Conservation (phyloP, 2,888 invertebrate genomes). For the Cybosia mesomella region DNA sequence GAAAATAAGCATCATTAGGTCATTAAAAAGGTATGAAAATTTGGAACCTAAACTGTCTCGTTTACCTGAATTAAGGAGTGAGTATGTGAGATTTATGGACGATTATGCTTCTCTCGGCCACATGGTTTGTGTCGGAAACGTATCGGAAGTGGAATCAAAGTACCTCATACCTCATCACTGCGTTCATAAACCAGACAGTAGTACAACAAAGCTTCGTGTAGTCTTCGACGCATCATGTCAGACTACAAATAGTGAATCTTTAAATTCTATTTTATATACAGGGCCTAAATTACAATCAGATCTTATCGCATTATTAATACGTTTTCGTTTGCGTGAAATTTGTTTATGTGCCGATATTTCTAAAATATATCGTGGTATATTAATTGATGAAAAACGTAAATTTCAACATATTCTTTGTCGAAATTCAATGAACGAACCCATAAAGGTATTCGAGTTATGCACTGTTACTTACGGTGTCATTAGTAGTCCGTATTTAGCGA, state of each 20-base stretch:
- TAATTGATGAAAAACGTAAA: neutral
- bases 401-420: constrained; percentile 3
- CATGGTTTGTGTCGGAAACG: neutral
- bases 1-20: no score
- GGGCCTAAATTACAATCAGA: neutral
- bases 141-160: neutral
- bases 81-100: neutral
- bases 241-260: neutral
- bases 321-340: constrained; percentile 6
- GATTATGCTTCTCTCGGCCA: neutral
- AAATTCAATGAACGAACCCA: neutral
- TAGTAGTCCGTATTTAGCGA: no score
- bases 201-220: no score
- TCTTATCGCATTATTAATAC: neutral
- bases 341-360: neutral
- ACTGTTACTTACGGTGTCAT: neutral
- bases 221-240: neutral
- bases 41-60: no score
- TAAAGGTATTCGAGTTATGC: neutral
- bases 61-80: neutral
- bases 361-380: neutral
- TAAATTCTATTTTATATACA: neutral
- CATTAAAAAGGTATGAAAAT: no score
- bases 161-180: neutral
- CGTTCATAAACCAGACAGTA: no score